Conservation (phyloP, 1,140 invertebrate genomes). For the Ceratitis capitata region DNA sequence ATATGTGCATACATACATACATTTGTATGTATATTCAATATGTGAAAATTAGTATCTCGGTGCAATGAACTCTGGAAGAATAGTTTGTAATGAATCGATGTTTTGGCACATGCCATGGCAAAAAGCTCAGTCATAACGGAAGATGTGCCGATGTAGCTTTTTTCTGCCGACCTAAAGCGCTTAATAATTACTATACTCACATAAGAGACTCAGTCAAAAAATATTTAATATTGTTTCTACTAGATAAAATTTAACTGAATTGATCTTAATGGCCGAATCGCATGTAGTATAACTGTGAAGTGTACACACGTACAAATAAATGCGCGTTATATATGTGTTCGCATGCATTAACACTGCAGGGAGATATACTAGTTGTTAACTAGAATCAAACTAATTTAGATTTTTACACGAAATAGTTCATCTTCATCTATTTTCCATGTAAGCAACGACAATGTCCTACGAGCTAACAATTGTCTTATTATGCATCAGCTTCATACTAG, state of each 20-base stretch:
- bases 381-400: no score
- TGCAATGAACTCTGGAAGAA: neutral
- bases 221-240: no score
- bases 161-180: neutral
- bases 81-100: neutral
- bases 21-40: no score
- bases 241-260: neutral
- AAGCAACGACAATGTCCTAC: no score
- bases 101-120: neutral
- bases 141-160: neutral
- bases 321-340: neutral
- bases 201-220: no score
- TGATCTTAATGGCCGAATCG: neutral
- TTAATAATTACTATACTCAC: neutral
- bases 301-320: neutral
- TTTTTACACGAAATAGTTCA: no score
- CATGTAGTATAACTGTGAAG: neutral
- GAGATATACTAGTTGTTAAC: no score
- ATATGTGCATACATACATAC: no score
- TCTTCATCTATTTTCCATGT: no score
- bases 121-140: neutral
- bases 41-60: neutral
- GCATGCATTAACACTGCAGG: no score
- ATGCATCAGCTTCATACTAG: no score
- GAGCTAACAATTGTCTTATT: no score